phyloP scores from a whole-genome alignment of 2,888 invertebrate species.

The Spilarctia lutea region DNA sequence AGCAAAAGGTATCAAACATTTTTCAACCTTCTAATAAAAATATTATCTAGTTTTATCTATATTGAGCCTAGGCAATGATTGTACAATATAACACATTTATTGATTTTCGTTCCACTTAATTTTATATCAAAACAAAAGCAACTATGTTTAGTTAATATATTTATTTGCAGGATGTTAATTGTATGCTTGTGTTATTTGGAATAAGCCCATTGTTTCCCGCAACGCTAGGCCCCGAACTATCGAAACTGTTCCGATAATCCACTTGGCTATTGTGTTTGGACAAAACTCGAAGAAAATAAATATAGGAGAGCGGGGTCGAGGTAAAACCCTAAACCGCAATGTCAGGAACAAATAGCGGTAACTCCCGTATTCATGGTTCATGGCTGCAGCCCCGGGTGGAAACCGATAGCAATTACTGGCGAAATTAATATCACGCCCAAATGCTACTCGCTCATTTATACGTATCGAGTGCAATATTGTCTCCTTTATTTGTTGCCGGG shows the following conservation, averaged over 20 bases:
- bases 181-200: slow-evolving; percentile 62
- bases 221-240: slow-evolving; percentile 67
- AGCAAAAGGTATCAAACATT: neutral
- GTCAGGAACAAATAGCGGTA: slow-evolving; percentile 86
- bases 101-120: neutral
- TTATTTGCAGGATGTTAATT: slow-evolving; percentile 51
- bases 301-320: slow-evolving; percentile 73
- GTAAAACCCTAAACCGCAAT: slow-evolving; percentile 84
- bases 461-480: slow-evolving; percentile 87
- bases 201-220: slow-evolving; percentile 66
- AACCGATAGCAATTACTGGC: slow-evolving; percentile 86
- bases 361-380: slow-evolving; percentile 86
- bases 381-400: slow-evolving; percentile 82
- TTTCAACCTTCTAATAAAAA: neutral
- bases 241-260: slow-evolving; percentile 72
- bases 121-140: neutral
- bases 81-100: neutral
- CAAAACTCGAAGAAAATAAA: slow-evolving; percentile 84
- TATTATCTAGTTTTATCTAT: neutral
- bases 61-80: neutral
- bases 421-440: slow-evolving; percentile 86
- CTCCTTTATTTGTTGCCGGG: slow-evolving; percentile 85
- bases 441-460: slow-evolving; percentile 85
- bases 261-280: slow-evolving; percentile 75
- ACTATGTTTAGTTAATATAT: slow-evolving; percentile 22